Evolutionary conservation across 2,888 invertebrate genomes (phyloP), one percentile per base, ranked within the genome.

Genomic region (Caenorhabditis imperialis): DNA sequence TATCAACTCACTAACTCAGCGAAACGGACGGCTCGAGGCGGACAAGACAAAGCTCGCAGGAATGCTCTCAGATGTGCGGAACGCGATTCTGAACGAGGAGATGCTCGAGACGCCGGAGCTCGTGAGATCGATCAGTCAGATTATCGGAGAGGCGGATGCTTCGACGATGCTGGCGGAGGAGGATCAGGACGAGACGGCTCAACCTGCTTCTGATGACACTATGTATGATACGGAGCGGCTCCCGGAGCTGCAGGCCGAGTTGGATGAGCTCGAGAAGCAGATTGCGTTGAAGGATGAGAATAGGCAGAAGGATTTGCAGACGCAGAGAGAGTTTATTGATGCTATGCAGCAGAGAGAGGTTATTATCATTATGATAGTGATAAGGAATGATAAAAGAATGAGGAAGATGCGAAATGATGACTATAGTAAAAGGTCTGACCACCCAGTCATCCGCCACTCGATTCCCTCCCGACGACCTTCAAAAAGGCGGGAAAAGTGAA

Each of bases 221-320:
- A 53, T 74, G 16, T 67, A 57, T 18, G 67, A 74, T 48, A 40
- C 55, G 6, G 75, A 70, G 22, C 20, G 60, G 8, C 50, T 61
- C 33, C 65, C 72, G 5, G 67, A 70, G 23, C 37, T 71, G 10
- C 73, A 65, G 33, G 54, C 55, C 0, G 67, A 75, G 37, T 57
- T 74, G 33, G 74, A 74, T n/a, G 73, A 38, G 8, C 35, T 73
- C 18, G 71, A 77, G 16, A 70, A 62, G 20, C 54, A 77, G 47
- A 76, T 65, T 16, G 72, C 63, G 6, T 25, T 60, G 63, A 63
- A 67, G 16, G 72, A 67, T 16, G 73, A 75, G 40, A 71, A 76
- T 42, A 37, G 48, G n/a, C 54, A 73, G 38, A 67, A 63, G 40
- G 63, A 45, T 38, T 16, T 61, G n/a, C 53, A 60, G 2, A 72